A percentile compares a stretch with the other conserved stretches of the same genome.
Conservation (phyloP, 1,140 invertebrate genomes). For the Cyclina sinensis region DNA sequence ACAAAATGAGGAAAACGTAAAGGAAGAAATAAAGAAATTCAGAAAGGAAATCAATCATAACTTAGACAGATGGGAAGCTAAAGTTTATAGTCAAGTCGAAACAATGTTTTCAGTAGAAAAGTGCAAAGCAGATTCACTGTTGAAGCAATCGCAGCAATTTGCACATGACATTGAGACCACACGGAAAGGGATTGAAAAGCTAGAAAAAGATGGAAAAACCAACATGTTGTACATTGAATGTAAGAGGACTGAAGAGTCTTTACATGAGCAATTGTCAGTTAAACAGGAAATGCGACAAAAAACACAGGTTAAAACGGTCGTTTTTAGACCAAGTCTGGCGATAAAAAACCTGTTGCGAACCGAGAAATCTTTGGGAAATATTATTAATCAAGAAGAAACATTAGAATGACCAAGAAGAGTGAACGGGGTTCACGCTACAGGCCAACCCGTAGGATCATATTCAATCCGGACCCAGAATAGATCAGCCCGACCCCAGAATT, state of each 20-base stretch:
- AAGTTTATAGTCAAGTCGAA: not conserved
- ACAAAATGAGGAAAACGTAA: not conserved
- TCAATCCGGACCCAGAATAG: too few species aligned
- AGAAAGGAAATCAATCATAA: not conserved
- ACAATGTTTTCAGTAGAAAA: not conserved
- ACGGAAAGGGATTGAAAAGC: not conserved
- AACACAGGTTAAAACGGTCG: not conserved
- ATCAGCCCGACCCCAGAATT: too few species aligned
- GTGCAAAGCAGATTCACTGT: not conserved
- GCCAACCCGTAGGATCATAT: too few species aligned
- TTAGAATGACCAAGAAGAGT: too few species aligned
- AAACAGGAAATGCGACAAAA: not conserved
- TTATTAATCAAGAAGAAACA: too few species aligned
- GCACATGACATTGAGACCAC: not conserved
- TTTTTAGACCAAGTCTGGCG: not conserved
- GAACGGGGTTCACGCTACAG: too few species aligned
- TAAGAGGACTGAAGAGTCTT: not conserved
- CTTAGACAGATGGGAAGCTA: not conserved
- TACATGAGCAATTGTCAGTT: not conserved
- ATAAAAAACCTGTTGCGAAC: not conserved
- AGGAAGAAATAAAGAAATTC: not conserved
- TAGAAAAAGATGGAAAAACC: not conserved
- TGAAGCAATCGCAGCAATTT: not conserved
- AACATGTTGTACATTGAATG: not conserved
- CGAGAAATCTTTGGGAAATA: not conserved